Conservation (phyloP, 2,797 vertebrate genomes). For the Furcifer pardalis region DNA sequence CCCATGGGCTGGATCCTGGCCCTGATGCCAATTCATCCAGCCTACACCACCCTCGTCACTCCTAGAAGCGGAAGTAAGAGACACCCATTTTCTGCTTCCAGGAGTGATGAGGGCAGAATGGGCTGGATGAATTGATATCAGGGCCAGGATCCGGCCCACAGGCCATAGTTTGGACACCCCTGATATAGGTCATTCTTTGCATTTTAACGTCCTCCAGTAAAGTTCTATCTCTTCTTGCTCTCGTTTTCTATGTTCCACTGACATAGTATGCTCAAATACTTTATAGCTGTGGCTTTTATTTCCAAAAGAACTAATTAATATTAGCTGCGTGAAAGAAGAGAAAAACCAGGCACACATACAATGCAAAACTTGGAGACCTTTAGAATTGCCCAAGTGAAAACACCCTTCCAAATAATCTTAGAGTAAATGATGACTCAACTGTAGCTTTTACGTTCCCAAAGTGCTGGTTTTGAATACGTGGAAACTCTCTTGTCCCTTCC, state of each 20-base stretch:
- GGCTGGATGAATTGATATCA: too few relatives aligned
- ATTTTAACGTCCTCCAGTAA: constrained; percentile 53
- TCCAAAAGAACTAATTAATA: constrained; percentile 76
- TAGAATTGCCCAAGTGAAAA: constrained; percentile 60
- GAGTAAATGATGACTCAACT: constrained; percentile 65
- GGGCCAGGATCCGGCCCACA: too few relatives aligned
- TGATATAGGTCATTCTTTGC: not conserved
- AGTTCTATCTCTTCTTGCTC: not conserved
- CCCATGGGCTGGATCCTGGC: too few relatives aligned
- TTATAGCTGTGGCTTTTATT: constrained; percentile 67
- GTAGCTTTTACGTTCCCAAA: constrained; percentile 65
- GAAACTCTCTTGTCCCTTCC: constrained; percentile 70
- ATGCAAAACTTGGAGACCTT: constrained; percentile 65
- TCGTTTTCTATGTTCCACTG: constrained; percentile 36
- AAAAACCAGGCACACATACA: constrained; percentile 70
- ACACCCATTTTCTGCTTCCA: too few relatives aligned
- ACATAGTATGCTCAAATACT: constrained; percentile 64
- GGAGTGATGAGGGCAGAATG: too few relatives aligned
- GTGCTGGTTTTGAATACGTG: constrained; percentile 73
- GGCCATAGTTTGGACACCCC: too few relatives aligned
- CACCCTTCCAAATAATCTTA: constrained; percentile 65
- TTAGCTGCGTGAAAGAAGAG: constrained; percentile 55
- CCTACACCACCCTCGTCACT: too few relatives aligned
- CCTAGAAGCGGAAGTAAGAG: too few relatives aligned
- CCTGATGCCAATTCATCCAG: too few relatives aligned